Base-by-base conservation (phyloP, 1,140 invertebrate species). In the Rhagoletis pomonella region DNA sequence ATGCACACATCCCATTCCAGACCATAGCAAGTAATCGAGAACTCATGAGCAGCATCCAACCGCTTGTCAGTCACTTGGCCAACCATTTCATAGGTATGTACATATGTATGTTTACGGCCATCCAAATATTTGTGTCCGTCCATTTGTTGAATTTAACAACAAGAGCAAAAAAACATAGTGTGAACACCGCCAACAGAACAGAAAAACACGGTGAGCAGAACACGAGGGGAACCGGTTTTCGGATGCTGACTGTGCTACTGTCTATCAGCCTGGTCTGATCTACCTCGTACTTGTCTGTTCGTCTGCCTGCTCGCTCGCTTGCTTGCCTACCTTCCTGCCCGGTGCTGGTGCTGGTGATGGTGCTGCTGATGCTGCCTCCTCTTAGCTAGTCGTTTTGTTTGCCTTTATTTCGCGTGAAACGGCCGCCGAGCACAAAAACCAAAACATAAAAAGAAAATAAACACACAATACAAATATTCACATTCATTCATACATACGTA, bases 401-500 rank as follows among this genome's bases (percentile, higher is more conserved):
- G 73, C 47, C 73, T 81, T 55, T 55, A 81, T 42, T 81, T 81
- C 73, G 73, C 73, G 73, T 81, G 73, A 81, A 81, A 47, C 73
- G 73, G 47, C 73, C 73, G 73, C 47, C 29, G 29, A 29, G 44
- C 44, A 81, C 73, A 81, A 81, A 81, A 81, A 81, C 73, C 73
- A 81, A 81, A 55, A 81, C 73, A 81, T 81, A 55, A 81, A 81
- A 55, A 81, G 73, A 81, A 81, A 81, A 55, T 81, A 81, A 81
- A 81, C 73, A 81, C 44, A 81, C n/a, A 19, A 55, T 6, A 19
- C 47, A n/a, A 81, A 50, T 3, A 55, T 81, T n/a, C 47, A 50
- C 14, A 77, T 77, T 29, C 29, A 29, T 29, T 29, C 29, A 17
- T 77, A 50, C 5, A 50, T 77, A 50, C 42, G 29, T 67, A 3